phyloP scores from a whole-genome alignment of 2,888 invertebrate genomes.

The Drymonia ruficornis region DNA sequence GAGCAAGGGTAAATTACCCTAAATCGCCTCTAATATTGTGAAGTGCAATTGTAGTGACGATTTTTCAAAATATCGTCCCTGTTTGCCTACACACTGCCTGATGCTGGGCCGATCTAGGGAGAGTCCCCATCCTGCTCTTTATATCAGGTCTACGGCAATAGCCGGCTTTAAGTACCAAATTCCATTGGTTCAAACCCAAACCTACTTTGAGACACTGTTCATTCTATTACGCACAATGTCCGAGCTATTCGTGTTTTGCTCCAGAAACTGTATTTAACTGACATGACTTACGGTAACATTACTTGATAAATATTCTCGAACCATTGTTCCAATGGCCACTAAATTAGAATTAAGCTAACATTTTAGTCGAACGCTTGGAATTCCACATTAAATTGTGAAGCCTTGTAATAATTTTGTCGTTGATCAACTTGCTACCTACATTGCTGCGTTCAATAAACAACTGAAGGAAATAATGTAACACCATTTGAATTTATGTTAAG shows the following conservation, averaged over 20 bases:
- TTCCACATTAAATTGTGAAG: constrained; percentile 20
- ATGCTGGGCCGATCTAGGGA: no score
- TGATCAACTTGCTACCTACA: constrained; percentile 2
- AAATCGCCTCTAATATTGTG: no score
- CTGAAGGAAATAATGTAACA: background rate
- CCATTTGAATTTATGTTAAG: background rate
- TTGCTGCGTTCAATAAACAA: background rate
- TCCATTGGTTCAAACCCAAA: no score
- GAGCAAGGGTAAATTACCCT: no score
- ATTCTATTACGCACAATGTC: background rate
- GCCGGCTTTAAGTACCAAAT: no score
- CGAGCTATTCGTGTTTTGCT: background rate
- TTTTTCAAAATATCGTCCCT: no score
- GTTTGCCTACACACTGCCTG: no score
- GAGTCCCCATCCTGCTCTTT: no score
- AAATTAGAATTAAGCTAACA: constrained; percentile 24
- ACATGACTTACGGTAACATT: background rate
- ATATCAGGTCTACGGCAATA: no score
- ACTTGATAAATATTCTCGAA: background rate
- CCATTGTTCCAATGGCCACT: constrained; percentile 25
- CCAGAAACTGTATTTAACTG: background rate
- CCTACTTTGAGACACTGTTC: background rate
- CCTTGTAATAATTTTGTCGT: constrained; percentile 17
- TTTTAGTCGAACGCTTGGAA: constrained; percentile 17
- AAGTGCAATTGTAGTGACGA: no score